A percentile compares a stretch with the other conserved stretches of the same genome.
These are phyloP conservation scores for Archivesica marissinica DNA, from an alignment of 1,140 invertebrate species.

Conservation along the genomic window DNA sequence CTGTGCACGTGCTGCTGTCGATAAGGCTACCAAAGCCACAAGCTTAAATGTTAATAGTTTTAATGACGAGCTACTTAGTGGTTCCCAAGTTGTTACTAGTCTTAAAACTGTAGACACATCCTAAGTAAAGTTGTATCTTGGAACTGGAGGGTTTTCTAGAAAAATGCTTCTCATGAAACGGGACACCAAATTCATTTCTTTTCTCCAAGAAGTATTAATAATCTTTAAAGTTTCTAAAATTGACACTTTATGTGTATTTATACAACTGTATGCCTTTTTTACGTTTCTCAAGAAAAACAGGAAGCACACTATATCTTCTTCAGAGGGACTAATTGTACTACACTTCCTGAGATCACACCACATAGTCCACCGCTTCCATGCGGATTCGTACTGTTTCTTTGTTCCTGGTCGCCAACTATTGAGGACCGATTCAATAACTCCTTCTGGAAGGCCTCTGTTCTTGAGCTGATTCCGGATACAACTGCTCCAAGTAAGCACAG, in stretches of 20 bases:
- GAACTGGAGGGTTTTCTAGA: conserved; percentile 52
- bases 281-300: not conserved
- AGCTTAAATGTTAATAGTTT: conserved; percentile 29
- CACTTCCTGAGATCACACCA: conserved; percentile 6
- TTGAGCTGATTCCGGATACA: not conserved
- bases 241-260: conserved; percentile 57
- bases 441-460: not conserved
- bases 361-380: conserved; percentile 34
- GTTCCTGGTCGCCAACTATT: conserved; percentile 7
- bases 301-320: not conserved
- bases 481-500: not conserved
- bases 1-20: not conserved
- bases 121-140: conserved; percentile 57
- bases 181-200: conserved; percentile 3
- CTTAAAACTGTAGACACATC: conserved; percentile 60
- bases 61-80: not conserved
- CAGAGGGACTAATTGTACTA: conserved; percentile 19
- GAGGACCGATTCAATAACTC: not conserved
- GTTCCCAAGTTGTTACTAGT: not conserved
- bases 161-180: conserved; percentile 64
- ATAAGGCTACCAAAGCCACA: conserved; percentile 9
- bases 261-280: conserved; percentile 30
- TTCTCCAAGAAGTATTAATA: conserved; percentile 11
- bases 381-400: conserved; percentile 17
- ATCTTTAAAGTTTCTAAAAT: conserved; percentile 42